Base-by-base conservation (phyloP, 2,113 vertebrate genomes). In the Alethe castanea region DNA sequence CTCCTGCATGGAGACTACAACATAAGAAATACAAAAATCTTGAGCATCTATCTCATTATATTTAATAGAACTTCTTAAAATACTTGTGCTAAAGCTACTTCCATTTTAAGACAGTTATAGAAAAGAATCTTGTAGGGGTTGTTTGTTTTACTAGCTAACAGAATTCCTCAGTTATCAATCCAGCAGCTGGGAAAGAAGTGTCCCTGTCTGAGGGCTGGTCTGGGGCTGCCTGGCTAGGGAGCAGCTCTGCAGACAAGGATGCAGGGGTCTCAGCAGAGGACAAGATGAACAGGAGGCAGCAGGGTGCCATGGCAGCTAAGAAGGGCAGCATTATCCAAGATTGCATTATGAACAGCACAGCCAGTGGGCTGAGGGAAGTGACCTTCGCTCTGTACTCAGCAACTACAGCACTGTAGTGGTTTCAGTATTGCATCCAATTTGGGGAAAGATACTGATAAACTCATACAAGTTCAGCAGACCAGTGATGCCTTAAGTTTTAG, bases 271-370 rank as follows among this genome's bases (percentile, higher is more conserved):
- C 35, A 5, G 23, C 56, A 72, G 29, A 80, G 33, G 36, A 33
- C 9, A 59, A 59, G 19, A 14, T 42, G 11, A 76, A 60, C 22
- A 42, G n/a, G 29, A 5, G 36, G 57, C 29, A 90, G 22, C 24
- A 64, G 33, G 14, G 33, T 69, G 29, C 33, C 18, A 26, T 20
- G 47, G 35, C 35, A 89, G 31, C 57, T 40, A 24, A 53, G 48
- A 19, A 60, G 20, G 4, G 8, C 38, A 71, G 16, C 2, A 3
- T 29, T 19, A 26, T 40, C 14, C 29, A 65, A 19, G 36, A 18
- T 0, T 35, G 11, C 22, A 7, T 35, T 31, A 26, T 0, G 0
- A 65, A 19, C 31, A 61, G 4, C 15, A 44, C 2, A 47, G 19
- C 13, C 33, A 44, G 36, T 36, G 65, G 18, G 47, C 0, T 52